These are phyloP conservation scores for Heliconius sara DNA, from an alignment of 2,888 invertebrate genomes.

Conservation along the genomic window DNA sequence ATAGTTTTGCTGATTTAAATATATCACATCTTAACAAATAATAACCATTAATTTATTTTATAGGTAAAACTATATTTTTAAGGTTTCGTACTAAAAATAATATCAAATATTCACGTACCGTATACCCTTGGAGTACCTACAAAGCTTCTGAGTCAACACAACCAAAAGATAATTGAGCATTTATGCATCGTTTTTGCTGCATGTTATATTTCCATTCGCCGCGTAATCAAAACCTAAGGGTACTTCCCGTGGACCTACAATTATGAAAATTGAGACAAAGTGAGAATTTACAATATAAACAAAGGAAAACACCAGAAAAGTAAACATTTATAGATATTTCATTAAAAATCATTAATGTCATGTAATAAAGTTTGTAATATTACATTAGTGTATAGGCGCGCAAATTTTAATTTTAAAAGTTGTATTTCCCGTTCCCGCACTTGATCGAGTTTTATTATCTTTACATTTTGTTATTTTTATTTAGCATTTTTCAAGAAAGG, in stretches of 20 bases:
- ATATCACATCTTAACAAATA: neutral
- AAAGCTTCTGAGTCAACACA: neutral
- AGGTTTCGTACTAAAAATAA: neutral
- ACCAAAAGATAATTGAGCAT: neutral
- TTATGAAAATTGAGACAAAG: neutral
- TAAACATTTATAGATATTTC: too few relatives aligned
- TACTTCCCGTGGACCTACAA: too few relatives aligned
- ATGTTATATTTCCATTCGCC: neutral
- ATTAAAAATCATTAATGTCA: too few relatives aligned
- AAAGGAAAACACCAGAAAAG: too few relatives aligned
- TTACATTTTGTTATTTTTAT: too few relatives aligned
- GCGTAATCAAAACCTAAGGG: neutral
- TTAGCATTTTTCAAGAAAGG: too few relatives aligned
- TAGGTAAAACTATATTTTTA: neutral
- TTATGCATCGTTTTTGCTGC: neutral
- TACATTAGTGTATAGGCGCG: too few relatives aligned
- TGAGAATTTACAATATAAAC: neutral
- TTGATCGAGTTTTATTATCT: too few relatives aligned
- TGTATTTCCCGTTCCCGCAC: too few relatives aligned
- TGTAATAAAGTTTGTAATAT: too few relatives aligned
- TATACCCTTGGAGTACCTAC: neutral
- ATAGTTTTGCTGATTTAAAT: slow-evolving; percentile 8
- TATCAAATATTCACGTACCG: neutral
- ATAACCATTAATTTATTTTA: neutral
- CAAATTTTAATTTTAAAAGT: too few relatives aligned